Percentiles rank a stretch among this genome's conserved stretches.
phyloP scores from a whole-genome alignment of 1,140 invertebrate genomes.

The Heliconius himera region DNA sequence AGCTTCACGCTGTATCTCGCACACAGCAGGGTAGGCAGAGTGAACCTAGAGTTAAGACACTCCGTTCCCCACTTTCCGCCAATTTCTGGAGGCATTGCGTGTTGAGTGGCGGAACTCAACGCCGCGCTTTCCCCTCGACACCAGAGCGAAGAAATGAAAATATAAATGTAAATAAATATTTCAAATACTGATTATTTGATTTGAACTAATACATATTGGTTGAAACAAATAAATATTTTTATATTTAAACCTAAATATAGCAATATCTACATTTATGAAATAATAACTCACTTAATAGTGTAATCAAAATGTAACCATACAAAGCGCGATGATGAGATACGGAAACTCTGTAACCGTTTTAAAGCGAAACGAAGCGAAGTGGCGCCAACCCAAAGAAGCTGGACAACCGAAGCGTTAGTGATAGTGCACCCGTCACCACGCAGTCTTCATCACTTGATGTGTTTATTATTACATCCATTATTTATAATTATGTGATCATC shows the following conservation, averaged over 20 bases:
- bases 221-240: too few relatives aligned
- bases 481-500: not conserved
- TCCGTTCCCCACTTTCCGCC: too few relatives aligned
- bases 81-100: too few relatives aligned
- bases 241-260: not conserved
- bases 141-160: too few relatives aligned
- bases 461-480: not conserved
- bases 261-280: not conserved
- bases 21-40: too few relatives aligned
- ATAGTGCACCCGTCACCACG: not conserved
- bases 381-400: not conserved
- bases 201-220: too few relatives aligned
- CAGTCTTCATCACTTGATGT: not conserved
- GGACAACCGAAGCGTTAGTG: not conserved
- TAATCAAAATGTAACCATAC: not conserved
- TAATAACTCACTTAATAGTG: constrained; percentile 1
- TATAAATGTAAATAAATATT: too few relatives aligned
- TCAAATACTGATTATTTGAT: too few relatives aligned
- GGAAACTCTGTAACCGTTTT: not conserved
- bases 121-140: too few relatives aligned
- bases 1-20: too few relatives aligned
- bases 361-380: not conserved
- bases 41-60: too few relatives aligned
- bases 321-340: not conserved
- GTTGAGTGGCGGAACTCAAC: too few relatives aligned